These are phyloP conservation scores for Leucophenga maculata DNA, from an alignment of 2,888 invertebrate species.

Conservation along the genomic window DNA sequence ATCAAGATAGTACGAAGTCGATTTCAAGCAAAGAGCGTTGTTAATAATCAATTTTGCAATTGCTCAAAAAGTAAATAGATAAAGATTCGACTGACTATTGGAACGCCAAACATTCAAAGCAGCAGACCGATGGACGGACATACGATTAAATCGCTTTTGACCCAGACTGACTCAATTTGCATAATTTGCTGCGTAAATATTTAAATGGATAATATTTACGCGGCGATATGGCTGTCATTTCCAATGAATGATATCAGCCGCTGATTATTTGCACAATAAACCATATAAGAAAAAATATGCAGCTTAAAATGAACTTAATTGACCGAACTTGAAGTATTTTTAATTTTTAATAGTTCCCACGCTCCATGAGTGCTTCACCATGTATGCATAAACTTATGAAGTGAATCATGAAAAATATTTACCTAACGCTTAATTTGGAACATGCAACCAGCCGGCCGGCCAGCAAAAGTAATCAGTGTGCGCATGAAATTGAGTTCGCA, in stretches of 20 bases:
- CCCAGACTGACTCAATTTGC: slow-evolving; percentile 55
- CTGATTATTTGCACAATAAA: not conserved
- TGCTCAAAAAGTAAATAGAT: not conserved
- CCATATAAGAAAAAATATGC: not conserved
- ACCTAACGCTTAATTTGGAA: not conserved
- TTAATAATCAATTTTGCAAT: not conserved
- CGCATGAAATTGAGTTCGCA: slow-evolving; percentile 13
- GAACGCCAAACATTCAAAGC: too few relatives aligned
- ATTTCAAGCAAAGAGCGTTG: too few relatives aligned
- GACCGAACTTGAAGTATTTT: not conserved
- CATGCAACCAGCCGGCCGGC: too few relatives aligned
- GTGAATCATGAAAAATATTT: not conserved
- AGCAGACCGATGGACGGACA: too few relatives aligned
- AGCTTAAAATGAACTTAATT: not conserved
- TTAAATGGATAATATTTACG: slow-evolving; percentile 43
- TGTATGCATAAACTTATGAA: not conserved
- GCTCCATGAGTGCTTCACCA: not conserved
- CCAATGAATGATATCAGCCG: not conserved
- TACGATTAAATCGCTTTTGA: too few relatives aligned
- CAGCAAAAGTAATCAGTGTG: too few relatives aligned
- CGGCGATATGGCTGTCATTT: not conserved
- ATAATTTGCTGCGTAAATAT: slow-evolving; percentile 65
- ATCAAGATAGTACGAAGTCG: too few relatives aligned
- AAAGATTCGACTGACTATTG: not conserved
- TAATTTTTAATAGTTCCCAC: slow-evolving; percentile 14